Conservation (phyloP, 2,888 invertebrate genomes). For the Antitype chi region DNA sequence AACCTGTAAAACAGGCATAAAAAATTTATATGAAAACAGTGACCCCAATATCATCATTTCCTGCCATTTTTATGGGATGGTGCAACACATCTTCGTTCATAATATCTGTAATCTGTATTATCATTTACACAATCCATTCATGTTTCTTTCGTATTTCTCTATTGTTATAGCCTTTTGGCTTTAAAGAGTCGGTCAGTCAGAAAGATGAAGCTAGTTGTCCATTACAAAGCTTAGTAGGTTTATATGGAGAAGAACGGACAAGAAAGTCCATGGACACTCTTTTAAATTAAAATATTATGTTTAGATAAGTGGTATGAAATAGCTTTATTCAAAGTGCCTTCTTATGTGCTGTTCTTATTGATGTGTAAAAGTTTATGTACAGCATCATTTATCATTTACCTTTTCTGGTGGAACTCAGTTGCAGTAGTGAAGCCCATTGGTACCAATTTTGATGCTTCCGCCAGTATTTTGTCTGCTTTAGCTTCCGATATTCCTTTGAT, state of each 20-base stretch:
- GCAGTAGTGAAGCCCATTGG: constrained; percentile 99
- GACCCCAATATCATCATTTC: background rate
- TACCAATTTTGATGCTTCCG: constrained; percentile 97
- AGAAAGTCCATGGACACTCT: background rate
- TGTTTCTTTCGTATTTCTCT: background rate
- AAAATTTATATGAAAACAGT: background rate
- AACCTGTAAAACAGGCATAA: background rate
- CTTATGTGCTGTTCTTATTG: constrained; percentile 63
- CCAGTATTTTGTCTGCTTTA: constrained; percentile 98
- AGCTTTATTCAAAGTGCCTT: background rate
- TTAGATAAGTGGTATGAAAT: background rate
- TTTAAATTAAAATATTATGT: background rate
- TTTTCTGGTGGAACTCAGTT: constrained; percentile 98
- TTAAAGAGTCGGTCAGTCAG: background rate
- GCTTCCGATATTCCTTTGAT: constrained; percentile 99
- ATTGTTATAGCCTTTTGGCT: too few relatives aligned
- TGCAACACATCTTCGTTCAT: background rate
- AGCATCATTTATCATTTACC: constrained; percentile 76
- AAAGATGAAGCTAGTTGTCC: background rate
- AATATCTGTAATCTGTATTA: background rate
- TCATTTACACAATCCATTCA: background rate
- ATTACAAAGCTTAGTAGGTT: background rate
- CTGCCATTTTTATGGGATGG: background rate
- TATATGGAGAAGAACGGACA: background rate
- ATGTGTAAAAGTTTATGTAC: too few relatives aligned